Evolutionary conservation across 2,113 vertebrate genomes (phyloP).

Genomic region (Grallaria varia): DNA sequence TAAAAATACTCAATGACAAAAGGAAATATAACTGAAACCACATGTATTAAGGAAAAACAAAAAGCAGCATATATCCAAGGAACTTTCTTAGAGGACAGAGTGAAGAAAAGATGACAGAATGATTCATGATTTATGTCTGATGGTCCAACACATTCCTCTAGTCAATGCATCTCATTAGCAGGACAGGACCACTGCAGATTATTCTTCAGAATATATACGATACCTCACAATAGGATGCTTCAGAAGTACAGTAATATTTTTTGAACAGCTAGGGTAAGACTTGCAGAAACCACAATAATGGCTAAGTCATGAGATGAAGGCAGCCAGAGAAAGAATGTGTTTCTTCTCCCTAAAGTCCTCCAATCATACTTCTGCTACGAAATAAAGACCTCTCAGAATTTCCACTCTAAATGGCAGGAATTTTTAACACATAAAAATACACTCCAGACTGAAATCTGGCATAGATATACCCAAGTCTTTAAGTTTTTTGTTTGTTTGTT

Average conservation of each 20-base stretch:
- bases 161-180: background rate
- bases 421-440: constrained; percentile 50
- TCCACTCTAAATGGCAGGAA: constrained; percentile 28
- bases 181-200: background rate
- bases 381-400: constrained; percentile 43
- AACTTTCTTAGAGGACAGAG: background rate
- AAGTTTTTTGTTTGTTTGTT: constrained; percentile 45
- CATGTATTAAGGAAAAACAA: background rate
- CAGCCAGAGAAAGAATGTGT: background rate
- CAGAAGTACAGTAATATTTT: background rate
- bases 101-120: background rate
- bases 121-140: background rate
- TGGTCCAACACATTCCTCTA: background rate
- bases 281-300: background rate
- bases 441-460: constrained; percentile 43
- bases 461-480: background rate
- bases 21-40: background rate
- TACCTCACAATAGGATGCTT: background rate
- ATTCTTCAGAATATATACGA: background rate
- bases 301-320: background rate
- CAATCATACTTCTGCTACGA: background rate
- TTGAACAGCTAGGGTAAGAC: background rate
- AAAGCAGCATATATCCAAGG: background rate
- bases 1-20: background rate
- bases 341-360: background rate